Conservation (phyloP, 2,797 vertebrate genomes). For the Selene dorsalis region DNA sequence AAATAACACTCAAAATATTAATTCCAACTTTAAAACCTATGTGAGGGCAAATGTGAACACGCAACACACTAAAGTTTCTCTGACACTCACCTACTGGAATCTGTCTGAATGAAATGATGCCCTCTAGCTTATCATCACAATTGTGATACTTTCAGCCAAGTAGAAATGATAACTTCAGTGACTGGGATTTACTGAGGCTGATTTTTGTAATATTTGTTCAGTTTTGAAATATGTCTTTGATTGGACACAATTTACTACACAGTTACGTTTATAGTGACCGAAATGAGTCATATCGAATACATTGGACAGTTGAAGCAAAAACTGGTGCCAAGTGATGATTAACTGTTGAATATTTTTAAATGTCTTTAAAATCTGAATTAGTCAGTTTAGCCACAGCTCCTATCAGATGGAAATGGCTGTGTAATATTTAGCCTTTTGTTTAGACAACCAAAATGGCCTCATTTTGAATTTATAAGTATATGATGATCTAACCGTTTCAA, state of each 20-base stretch:
- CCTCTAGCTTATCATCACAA: not conserved
- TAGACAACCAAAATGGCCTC: not conserved
- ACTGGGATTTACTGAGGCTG: not conserved
- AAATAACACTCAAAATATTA: conserved; percentile 3
- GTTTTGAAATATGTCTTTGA: not conserved
- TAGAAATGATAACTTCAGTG: not conserved
- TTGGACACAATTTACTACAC: not conserved
- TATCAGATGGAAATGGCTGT: not conserved
- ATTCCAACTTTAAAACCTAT: not conserved
- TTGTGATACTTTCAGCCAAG: not conserved
- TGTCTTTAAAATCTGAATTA: too few relatives aligned
- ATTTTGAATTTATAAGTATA: not conserved
- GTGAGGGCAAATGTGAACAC: not conserved
- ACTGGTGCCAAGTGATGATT: not conserved
- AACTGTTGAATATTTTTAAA: too few relatives aligned
- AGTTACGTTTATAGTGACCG: not conserved
- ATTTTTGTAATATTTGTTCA: not conserved
- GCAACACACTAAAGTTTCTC: not conserved
- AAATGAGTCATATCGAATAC: too few relatives aligned
- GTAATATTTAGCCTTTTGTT: not conserved
- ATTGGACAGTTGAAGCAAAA: not conserved
- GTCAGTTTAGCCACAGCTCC: not conserved
- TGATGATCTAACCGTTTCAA: not conserved
- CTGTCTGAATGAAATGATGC: not conserved
- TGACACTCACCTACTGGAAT: not conserved